phyloP scores from a whole-genome alignment of 2,888 invertebrate species.

The Hydropsyche betteni region DNA sequence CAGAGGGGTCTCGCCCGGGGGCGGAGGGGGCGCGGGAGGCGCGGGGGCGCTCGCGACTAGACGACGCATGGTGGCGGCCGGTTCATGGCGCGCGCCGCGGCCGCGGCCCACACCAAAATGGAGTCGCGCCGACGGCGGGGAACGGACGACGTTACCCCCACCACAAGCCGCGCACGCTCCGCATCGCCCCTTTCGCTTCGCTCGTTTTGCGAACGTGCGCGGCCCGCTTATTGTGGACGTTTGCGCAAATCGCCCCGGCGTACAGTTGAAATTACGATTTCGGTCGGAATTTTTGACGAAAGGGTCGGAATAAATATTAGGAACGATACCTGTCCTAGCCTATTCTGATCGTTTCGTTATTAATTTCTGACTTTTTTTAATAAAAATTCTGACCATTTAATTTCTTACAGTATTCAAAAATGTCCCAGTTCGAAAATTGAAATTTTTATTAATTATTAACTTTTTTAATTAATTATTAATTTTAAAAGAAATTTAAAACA shows the following conservation, averaged over 20 bases:
- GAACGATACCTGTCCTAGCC: no score
- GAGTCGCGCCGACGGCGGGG: constrained; percentile 8
- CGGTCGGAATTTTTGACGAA: not conserved
- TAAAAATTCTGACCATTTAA: no score
- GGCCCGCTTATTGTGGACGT: not conserved
- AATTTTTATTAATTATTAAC: no score
- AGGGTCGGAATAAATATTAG: no score
- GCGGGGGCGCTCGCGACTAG: constrained; percentile 38
- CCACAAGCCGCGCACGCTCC: not conserved
- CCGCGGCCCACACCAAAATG: constrained; percentile 43
- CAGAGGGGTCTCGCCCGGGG: not conserved
- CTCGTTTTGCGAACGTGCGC: not conserved
- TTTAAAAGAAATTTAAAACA: no score
- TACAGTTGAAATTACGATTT: not conserved
- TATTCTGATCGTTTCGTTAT: no score
- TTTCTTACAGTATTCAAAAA: no score
- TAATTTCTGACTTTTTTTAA: no score
- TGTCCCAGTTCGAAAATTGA: no score
- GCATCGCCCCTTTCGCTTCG: not conserved
- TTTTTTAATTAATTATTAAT: no score
- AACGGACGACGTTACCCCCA: not conserved
- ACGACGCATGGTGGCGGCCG: constrained; percentile 6
- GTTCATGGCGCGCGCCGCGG: constrained; percentile 40
- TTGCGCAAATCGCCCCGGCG: no score
- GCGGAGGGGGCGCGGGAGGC: not conserved